Evolutionary conservation across 2,797 vertebrate species (phyloP).

Genomic region (Myoxocephalus aenaeus): DNA sequence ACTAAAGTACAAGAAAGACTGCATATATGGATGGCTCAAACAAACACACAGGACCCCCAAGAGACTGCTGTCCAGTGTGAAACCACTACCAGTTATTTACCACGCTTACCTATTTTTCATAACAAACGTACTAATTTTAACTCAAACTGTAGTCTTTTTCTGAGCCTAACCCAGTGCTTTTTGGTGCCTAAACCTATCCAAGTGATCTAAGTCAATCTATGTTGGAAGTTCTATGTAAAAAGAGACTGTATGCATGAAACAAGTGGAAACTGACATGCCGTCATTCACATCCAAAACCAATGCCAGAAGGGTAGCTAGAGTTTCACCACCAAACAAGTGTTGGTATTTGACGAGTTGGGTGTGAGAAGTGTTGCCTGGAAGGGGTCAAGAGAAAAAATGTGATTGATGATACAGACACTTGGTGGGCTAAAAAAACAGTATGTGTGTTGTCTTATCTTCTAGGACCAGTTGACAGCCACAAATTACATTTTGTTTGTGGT

Average conservation of each 20-base stretch:
- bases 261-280: not conserved
- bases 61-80: not conserved
- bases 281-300: not conserved
- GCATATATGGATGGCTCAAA: not conserved
- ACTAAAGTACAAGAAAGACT: not conserved
- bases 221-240: not conserved
- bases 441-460: not conserved
- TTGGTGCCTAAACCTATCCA: not conserved
- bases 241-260: not conserved
- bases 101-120: no score
- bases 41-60: not conserved
- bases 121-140: no score
- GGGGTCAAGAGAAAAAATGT: not conserved
- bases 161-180: not conserved
- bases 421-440: not conserved
- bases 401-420: not conserved
- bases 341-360: not conserved
- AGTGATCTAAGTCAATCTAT: not conserved
- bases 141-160: no score
- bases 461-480: not conserved
- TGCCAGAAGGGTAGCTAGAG: not conserved
- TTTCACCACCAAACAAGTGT: not conserved
- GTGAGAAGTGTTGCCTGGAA: not conserved
- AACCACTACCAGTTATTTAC: not conserved
- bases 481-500: not conserved